A percentile compares a stretch with the other conserved stretches of the same genome.
These are phyloP conservation scores for Ailurus styani DNA, from an alignment of 2,113 vertebrate species.

Conservation along the genomic window DNA sequence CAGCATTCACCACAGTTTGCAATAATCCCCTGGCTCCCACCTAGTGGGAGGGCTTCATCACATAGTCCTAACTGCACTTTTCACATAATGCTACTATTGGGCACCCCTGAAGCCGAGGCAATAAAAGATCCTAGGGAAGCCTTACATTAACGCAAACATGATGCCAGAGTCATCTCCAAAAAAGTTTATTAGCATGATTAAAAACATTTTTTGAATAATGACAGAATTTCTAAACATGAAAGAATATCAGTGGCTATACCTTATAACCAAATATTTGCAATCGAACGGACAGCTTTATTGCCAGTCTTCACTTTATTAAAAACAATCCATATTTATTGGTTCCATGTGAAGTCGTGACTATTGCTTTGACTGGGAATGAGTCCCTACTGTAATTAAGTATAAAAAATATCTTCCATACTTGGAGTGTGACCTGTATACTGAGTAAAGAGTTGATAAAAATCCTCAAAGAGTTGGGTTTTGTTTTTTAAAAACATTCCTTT, in stretches of 20 bases:
- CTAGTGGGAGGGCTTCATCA: neutral
- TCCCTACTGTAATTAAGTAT: constrained; percentile 77
- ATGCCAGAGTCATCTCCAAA: constrained; percentile 81
- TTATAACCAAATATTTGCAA: constrained; percentile 72
- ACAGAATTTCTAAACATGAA: constrained; percentile 81
- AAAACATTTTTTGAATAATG: constrained; percentile 83
- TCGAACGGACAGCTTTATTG: constrained; percentile 76
- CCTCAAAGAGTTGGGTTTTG: constrained; percentile 73
- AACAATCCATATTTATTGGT: constrained; percentile 62
- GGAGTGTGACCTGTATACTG: constrained; percentile 74
- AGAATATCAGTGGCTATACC: constrained; percentile 79
- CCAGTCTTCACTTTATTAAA: constrained; percentile 72
- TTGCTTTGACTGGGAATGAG: constrained; percentile 77
- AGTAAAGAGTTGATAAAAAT: constrained; percentile 81
- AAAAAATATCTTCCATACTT: constrained; percentile 82
- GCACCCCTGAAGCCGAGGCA: neutral
- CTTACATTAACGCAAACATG: constrained; percentile 71
- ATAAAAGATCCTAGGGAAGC: neutral
- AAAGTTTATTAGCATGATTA: constrained; percentile 89
- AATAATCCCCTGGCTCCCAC: rapidly evolving
- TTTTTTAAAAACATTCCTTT: constrained; percentile 76
- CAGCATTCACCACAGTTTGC: neutral
- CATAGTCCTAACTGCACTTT: neutral
- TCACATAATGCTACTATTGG: neutral
- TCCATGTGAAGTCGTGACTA: constrained; percentile 67